Evolutionary conservation across 2,797 vertebrate genomes (phyloP), one percentile per base, ranked within the genome.

Genomic region (Schizopygopsis malacanthus): DNA sequence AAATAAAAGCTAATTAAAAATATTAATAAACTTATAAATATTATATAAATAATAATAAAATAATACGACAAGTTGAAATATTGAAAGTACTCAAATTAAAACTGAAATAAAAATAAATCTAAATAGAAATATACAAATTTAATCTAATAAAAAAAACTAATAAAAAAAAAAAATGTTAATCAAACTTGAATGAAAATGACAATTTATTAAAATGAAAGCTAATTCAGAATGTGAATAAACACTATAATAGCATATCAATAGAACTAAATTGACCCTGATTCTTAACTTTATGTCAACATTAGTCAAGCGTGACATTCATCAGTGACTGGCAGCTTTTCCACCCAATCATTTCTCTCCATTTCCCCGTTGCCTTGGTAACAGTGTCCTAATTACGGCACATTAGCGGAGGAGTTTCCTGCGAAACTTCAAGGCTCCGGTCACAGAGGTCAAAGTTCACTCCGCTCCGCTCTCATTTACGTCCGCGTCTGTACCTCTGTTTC

Each of bases 391-490:
- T 78, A 86, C 18, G 7, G 59, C 83, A 54, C 77, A 82, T 87
- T 86, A 81, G 81, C 33, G 28, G 47, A 6, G 33, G 69, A 72
- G 69, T 56, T 65, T 83, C 71, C 59, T 79, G 78, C 6, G 43
- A n/a, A 88, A 89, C 89, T 91, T 91, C 91, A 88, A 92, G 80
- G 89, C 86, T 87, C 20, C 25, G 85, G 89, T 93, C 90, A 92
- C 89, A 45, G 87, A 89, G 85, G 88, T 90, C 91, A 93, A 91
- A 93, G 92, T 91, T 90, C 93, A 88, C 84, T 88, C 54, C n/a
- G 89, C 92, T 93, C 92, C 87, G 89, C 88, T 90, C 83, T 89
- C 87, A 91, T 92, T 92, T 92, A 82, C 63, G 5, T 93, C 87
- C 90, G 82, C 79, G 83, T 85, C 89, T 88, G 88, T 22, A 76